Evolutionary conservation across 1,140 invertebrate species (phyloP), one percentile per base, ranked within the genome.

Genomic region (Scaptodrosophila lebanonensis): DNA sequence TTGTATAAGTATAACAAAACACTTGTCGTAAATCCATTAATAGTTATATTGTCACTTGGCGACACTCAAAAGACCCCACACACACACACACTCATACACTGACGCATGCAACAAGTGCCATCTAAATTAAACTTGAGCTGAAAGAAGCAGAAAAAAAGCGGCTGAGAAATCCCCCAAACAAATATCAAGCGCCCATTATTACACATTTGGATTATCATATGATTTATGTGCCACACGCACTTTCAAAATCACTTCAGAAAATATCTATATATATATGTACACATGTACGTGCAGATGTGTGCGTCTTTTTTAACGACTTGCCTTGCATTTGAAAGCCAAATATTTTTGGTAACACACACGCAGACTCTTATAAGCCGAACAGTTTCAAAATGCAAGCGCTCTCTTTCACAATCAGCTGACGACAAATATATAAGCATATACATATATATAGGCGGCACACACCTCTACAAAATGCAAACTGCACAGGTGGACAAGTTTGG

Each of bases 401-500:
- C 11, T 6, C 16, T n/a, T n/a, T n/a, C n/a, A n/a, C n/a, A n/a
- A n/a, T 25, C 8, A 25, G 8, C 22, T 8, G 3, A 25, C 3
- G 8, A 25, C 22, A 3, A 3, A 25, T 25, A 3, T 25, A 3
- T 25, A 25, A 8, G 22, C 22, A 3, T 8, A 25, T 25, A 25
- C 3, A 4, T 8, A 25, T 25, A 4, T 3, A 25, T 4, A 3
- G 22, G 3, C 22, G 22, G 3, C 22, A 25, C 3, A 25, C 22
- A 25, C 3, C 22, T 3, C 22, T n/a, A 25, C 13, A 30, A 43
- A 56, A 47, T 44, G 69, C 50, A 63, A 65, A 71, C 68, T 66
- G 68, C 68, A 71, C 68, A 72, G 70, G 70, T 75, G 70, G 70
- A 70, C 65, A 76, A 69, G 71, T 76, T 75, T 73, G 65, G 54